A percentile compares a stretch with the other conserved stretches of the same genome.
Evolutionary conservation across 2,113 vertebrate species (phyloP).

Genomic region (Myxocyprinus asiaticus): DNA sequence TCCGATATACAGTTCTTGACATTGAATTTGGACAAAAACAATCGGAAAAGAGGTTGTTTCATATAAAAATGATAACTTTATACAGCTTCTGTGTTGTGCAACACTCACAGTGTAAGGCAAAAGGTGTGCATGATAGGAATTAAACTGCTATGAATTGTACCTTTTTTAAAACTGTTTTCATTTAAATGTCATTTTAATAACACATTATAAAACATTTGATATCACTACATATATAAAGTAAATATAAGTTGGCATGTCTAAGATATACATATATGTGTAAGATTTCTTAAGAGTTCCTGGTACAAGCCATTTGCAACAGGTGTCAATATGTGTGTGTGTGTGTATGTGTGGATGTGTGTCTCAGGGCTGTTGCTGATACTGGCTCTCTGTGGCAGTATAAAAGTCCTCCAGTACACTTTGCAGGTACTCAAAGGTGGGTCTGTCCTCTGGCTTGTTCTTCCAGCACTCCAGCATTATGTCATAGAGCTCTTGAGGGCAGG

Average conservation of each 20-base stretch:
- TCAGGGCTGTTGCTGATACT: constrained; percentile 91
- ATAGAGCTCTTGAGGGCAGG: constrained; percentile 88
- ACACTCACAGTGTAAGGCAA: no score
- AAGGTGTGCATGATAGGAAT: no score
- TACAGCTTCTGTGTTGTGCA: no score
- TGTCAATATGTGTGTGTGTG: constrained; percentile 27
- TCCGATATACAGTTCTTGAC: no score
- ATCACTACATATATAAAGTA: constrained; percentile 30
- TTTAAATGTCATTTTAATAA: constrained; percentile 18
- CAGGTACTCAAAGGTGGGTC: constrained; percentile 92
- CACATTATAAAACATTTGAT: neutral
- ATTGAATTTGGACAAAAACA: no score
- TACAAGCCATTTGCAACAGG: neutral
- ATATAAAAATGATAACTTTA: no score
- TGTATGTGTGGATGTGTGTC: constrained; percentile 27
- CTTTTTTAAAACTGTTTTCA: neutral
- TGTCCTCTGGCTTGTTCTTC: constrained; percentile 88
- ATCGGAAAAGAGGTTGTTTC: no score
- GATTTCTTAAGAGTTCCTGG: neutral
- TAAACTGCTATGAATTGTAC: neutral
- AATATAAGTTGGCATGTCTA: neutral
- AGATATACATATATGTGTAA: neutral
- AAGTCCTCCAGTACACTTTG: constrained; percentile 96
- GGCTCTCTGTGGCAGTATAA: constrained; percentile 93
- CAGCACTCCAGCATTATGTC: constrained; percentile 90